Conservation (phyloP, 2,797 vertebrate genomes). For the Macropodus opercularis region DNA sequence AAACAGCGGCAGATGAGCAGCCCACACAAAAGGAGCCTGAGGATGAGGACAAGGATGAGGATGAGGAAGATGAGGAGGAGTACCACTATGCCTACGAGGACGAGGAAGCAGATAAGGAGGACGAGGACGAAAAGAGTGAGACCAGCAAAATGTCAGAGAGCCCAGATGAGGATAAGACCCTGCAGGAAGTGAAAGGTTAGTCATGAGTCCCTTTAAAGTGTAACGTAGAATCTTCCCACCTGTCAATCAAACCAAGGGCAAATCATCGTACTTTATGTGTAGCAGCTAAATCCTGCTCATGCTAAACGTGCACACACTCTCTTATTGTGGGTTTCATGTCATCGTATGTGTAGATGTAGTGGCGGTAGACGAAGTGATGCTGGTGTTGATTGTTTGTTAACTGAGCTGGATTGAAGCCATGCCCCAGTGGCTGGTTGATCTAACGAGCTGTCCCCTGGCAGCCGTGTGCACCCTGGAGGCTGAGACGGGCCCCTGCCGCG, state of each 20-base stretch:
- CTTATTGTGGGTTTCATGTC: not conserved
- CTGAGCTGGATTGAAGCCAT: slow-evolving; percentile 44
- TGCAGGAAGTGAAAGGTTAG: slow-evolving; percentile 94
- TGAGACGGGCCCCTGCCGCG: slow-evolving; percentile 94
- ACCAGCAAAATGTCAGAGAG: slow-evolving; percentile 66
- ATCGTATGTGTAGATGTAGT: not conserved
- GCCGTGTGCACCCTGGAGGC: slow-evolving; percentile 97
- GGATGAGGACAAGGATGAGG: slow-evolving; percentile 84
- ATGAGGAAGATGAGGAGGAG: slow-evolving; percentile 84
- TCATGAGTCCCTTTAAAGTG: slow-evolving; percentile 13
- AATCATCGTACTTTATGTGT: slow-evolving; percentile 8
- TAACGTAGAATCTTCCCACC: not conserved
- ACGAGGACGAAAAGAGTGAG: slow-evolving; percentile 83
- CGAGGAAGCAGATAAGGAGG: slow-evolving; percentile 80
- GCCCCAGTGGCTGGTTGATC: slow-evolving; percentile 65
- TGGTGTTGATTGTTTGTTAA: slow-evolving; percentile 8
- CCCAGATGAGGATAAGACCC: slow-evolving; percentile 81
- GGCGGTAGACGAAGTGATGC: not conserved
- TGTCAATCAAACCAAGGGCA: not conserved
- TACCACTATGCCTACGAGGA: slow-evolving; percentile 84
- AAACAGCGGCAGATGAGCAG: slow-evolving; percentile 71
- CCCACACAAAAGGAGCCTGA: slow-evolving; percentile 74
- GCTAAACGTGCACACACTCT: not conserved
- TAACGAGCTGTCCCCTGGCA: slow-evolving; percentile 85
- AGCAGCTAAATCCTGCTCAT: slow-evolving; percentile 1